Base-by-base conservation (phyloP, 2,797 vertebrate genomes). In the Acropternis orthonyx region DNA sequence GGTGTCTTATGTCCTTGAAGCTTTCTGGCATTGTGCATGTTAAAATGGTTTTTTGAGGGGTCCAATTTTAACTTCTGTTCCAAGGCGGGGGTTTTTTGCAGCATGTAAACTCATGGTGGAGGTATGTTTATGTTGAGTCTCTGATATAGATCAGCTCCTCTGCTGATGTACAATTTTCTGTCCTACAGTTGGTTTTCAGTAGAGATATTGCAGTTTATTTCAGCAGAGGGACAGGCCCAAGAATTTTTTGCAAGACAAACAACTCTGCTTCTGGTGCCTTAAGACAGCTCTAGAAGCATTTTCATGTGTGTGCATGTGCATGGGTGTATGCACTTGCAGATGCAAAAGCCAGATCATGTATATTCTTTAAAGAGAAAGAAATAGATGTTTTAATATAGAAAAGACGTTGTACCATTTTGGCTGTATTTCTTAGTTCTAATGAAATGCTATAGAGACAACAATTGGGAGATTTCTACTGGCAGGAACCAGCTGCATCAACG, bases 271-370 rank as follows among this genome's bases (percentile, higher is more conserved):
- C 73, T 96, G 89, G 88, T 2, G 3, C 92, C 14, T 0, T 0
- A 9, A 69, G 72, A 58, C 62, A 23, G 76, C 66, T 90, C 80
- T 94, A 85, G 83, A 88, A 95, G 83, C 30, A 4, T 88, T 96
- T 81, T 90, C n/a, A 0, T 89, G 78, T 82, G 63, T 78, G 88
- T 89, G 49, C 91, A 28, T 80, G 78, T 91, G 79, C 49, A 56
- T 95, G 85, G 37, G 37, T 83, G 54, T 52, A 77, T 65, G 62
- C 36, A 51, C 66, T 75, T 94, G 88, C 41, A 82, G 44, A 86
- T 76, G 41, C 26, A 92, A 72, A 85, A 92, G 61, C 59, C 46
- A 88, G 79, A 84, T 74, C 48, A 39, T 0, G 1, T 80, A 28
- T 73, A 15, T 76, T 55, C 32, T 37, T 37, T 37, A 37, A 37